Evolutionary conservation across 2,888 invertebrate species (phyloP).

Genomic region (Antitype chi): DNA sequence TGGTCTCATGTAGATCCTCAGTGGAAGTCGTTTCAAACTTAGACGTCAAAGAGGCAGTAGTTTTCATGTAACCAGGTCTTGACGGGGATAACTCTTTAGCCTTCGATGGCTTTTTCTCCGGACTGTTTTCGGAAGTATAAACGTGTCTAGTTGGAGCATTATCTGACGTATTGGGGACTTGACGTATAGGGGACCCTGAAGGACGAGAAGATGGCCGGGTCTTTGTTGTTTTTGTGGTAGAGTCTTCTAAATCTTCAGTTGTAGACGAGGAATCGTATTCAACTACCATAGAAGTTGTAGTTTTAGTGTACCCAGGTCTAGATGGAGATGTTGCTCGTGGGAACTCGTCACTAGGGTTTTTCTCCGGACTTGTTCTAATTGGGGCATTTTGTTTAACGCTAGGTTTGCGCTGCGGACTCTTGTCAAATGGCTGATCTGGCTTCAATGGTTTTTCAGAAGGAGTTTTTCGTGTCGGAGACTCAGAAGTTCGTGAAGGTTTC

Average conservation of each 20-base stretch:
- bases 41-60: constrained; percentile 52
- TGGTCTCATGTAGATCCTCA: constrained; percentile 43
- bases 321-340: constrained; percentile 41
- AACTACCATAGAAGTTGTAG: constrained; percentile 56
- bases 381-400: constrained; percentile 14
- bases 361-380: constrained; percentile 53
- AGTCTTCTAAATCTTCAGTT: constrained; percentile 48
- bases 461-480: constrained; percentile 53
- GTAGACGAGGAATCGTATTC: constrained; percentile 56
- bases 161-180: neutral
- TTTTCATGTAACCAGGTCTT: constrained; percentile 43
- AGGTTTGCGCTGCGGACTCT: constrained; percentile 52
- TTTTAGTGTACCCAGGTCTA: constrained; percentile 57
- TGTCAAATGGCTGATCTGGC: constrained; percentile 41
- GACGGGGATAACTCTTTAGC: constrained; percentile 43
- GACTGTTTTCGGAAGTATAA: constrained; percentile 30
- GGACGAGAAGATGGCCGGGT: constrained; percentile 3
- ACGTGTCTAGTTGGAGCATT: neutral
- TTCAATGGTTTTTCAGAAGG: constrained; percentile 43
- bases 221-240: constrained; percentile 16
- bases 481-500: constrained; percentile 41
- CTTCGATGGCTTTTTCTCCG: constrained; percentile 29
- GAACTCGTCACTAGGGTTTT: constrained; percentile 31
- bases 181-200: constrained; percentile 37
- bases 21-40: constrained; percentile 49